A percentile compares a stretch with the other conserved stretches of the same genome.
Evolutionary conservation across 1,140 invertebrate species (phyloP).

Genomic region (Brachionus angularis): DNA sequence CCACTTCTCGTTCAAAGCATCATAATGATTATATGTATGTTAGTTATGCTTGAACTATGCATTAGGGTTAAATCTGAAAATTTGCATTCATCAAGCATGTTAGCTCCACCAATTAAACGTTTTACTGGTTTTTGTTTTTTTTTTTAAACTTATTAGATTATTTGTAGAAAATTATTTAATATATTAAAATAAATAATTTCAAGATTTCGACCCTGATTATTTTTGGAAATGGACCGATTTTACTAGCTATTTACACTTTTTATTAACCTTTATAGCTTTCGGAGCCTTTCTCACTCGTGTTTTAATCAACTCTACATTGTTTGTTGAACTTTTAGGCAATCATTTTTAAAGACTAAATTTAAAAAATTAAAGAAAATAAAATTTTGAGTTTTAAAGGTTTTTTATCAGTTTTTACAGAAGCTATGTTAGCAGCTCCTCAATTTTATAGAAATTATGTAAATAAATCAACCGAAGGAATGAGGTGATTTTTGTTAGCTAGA

Average conservation of each 20-base stretch:
- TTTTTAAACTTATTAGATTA: constrained; percentile 81
- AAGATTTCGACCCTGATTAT: constrained; percentile 42
- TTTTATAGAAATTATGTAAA: constrained; percentile 79
- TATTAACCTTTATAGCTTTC: neutral
- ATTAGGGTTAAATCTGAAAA: constrained; percentile 66
- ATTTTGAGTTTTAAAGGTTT: constrained; percentile 87
- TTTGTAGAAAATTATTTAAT: constrained; percentile 71
- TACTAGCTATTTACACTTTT: constrained; percentile 44
- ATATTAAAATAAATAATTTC: constrained; percentile 7
- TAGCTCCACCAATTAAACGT: constrained; percentile 55
- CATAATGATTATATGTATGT: constrained; percentile 85
- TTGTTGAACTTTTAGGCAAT: constrained; percentile 50
- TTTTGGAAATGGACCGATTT: constrained; percentile 46
- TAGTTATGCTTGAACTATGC: constrained; percentile 88
- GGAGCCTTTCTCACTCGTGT: constrained; percentile 76
- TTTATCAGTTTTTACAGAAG: constrained; percentile 88
- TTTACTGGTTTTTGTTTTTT: constrained; percentile 93
- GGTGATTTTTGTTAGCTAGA: constrained; percentile 62
- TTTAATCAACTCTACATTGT: constrained; percentile 67
- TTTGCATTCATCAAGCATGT: neutral
- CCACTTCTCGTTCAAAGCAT: constrained; percentile 91
- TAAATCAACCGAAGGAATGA: constrained; percentile 92
- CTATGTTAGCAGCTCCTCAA: constrained; percentile 88
- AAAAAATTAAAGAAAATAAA: constrained; percentile 48
- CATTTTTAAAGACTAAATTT: neutral